Conservation (phyloP, 2,888 invertebrate species). For the Tillus elongatus region DNA sequence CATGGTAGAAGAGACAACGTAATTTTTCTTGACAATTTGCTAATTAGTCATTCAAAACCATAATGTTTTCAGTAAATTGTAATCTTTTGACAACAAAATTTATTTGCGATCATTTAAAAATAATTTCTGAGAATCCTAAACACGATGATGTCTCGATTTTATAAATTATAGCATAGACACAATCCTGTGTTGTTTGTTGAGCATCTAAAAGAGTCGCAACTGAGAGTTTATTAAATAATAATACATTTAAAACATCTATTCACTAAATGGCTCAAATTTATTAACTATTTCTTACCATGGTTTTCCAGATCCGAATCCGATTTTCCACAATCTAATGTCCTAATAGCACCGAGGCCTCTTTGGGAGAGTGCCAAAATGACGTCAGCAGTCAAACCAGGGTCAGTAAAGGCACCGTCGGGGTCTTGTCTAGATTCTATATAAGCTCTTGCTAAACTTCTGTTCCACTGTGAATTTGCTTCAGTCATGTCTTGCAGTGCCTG, state of each 20-base stretch:
- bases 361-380: constrained; percentile 69
- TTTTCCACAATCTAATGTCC: constrained; percentile 46
- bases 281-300: constrained; percentile 46
- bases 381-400: constrained; percentile 65
- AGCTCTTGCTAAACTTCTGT: constrained; percentile 63
- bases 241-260: too few species aligned
- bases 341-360: constrained; percentile 61
- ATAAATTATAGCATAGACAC: too few species aligned
- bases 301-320: constrained; percentile 38
- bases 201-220: too few species aligned
- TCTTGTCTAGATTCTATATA: constrained; percentile 68
- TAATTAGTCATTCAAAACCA: too few species aligned
- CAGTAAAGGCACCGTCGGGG: constrained; percentile 73
- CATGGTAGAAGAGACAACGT: too few species aligned
- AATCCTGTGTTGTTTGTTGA: too few species aligned
- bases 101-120: neutral
- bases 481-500: constrained; percentile 71
- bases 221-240: too few species aligned
- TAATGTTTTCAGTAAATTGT: too few species aligned
- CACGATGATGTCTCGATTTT: too few species aligned
- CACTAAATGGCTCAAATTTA: too few species aligned
- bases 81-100: neutral
- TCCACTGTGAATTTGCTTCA: constrained; percentile 62
- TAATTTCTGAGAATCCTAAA: too few species aligned
- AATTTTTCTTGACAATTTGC: too few species aligned